A percentile compares a stretch with the other conserved stretches of the same genome.
phyloP scores from a whole-genome alignment of 1,140 invertebrate species.

The Adelges cooleyi region DNA sequence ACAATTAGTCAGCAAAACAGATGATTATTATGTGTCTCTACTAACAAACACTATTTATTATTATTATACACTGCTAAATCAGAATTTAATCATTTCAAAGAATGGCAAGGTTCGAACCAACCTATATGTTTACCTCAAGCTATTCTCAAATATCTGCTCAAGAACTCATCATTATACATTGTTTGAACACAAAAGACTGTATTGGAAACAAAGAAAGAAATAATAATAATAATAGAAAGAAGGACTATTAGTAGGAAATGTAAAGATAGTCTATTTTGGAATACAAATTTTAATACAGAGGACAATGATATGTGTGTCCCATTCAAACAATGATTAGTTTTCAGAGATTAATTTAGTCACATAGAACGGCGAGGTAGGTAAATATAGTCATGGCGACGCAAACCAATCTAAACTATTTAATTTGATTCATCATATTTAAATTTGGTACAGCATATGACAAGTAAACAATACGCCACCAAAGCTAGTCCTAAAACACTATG shows the following conservation, averaged over 20 bases:
- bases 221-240: not conserved
- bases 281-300: not conserved
- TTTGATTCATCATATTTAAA: slow-evolving; percentile 9
- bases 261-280: not conserved
- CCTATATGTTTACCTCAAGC: slow-evolving; percentile 19
- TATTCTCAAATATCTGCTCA: slow-evolving; percentile 31
- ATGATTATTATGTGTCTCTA: not conserved
- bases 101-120: slow-evolving; percentile 1
- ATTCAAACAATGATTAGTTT: not conserved
- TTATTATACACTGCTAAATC: slow-evolving; percentile 8
- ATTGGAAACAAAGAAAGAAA: not conserved
- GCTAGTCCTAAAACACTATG: too few relatives aligned
- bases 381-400: not conserved
- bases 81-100: slow-evolving; percentile 10
- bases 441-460: too few relatives aligned
- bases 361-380: not conserved
- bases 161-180: slow-evolving; percentile 27
- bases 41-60: not conserved
- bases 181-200: slow-evolving; percentile 1
- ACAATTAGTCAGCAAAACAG: not conserved
- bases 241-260: not conserved
- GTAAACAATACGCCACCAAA: too few relatives aligned
- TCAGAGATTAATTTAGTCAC: slow-evolving; percentile 14
- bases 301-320: too few relatives aligned
- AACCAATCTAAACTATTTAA: not conserved